Evolutionary conservation across 35 echinoderm and acorn worm species (phyloP).

Genomic region (Holothuria glaberrima): DNA sequence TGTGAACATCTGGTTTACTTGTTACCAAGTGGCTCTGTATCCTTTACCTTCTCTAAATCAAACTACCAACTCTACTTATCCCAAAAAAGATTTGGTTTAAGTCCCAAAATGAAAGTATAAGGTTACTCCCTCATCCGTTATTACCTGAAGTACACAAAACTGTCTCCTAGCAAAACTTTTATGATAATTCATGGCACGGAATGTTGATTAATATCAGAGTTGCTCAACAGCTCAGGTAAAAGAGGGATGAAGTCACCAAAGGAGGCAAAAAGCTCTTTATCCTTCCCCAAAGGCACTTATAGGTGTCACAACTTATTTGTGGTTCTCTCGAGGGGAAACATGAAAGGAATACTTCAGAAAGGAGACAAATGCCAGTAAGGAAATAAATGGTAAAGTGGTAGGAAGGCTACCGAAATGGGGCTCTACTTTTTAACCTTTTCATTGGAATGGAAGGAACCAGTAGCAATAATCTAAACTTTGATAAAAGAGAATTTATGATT

Average conservation of each 20-base stretch:
- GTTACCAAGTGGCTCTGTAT: neutral
- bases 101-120: neutral
- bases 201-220: slow-evolving; percentile 41
- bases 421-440: too few relatives aligned
- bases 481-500: too few relatives aligned
- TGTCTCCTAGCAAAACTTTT: slow-evolving; percentile 32
- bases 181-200: slow-evolving; percentile 27
- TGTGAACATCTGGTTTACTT: slow-evolving; percentile 18
- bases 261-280: slow-evolving; percentile 1
- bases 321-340: neutral
- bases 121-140: neutral
- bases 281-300: slow-evolving; percentile 43
- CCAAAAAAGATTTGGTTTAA: neutral
- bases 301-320: slow-evolving; percentile 39
- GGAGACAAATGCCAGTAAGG: slow-evolving; percentile 34
- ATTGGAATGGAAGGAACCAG: too few relatives aligned
- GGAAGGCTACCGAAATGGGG: too few relatives aligned
- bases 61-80: neutral
- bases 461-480: too few relatives aligned
- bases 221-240: slow-evolving; percentile 2
- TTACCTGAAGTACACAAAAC: neutral
- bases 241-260: neutral
- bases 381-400: neutral
- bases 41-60: slow-evolving; percentile 24
- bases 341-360: slow-evolving; percentile 3